Evolutionary conservation across 2,888 invertebrate species (phyloP).

Genomic region (Papilio demoleus): DNA sequence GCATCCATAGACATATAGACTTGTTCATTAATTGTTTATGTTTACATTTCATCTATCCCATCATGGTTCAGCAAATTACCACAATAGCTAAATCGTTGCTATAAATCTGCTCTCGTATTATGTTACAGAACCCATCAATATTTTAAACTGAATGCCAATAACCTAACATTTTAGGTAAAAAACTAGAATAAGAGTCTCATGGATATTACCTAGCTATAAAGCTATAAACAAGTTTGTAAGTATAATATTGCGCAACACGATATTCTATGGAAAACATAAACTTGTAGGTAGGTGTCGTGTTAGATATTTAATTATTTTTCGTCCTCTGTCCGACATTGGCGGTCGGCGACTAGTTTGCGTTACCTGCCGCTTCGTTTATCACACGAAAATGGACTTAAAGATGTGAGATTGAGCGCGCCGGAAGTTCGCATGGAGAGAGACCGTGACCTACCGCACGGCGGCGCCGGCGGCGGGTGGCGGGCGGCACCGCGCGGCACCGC

Average conservation of each 20-base stretch:
- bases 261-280: slow-evolving; percentile 26
- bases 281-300: slow-evolving; percentile 21
- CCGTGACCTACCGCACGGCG: slow-evolving; percentile 57
- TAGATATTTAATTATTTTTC: slow-evolving; percentile 38
- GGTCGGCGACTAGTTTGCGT: slow-evolving; percentile 23
- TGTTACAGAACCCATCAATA: no score
- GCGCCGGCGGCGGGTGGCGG: slow-evolving; percentile 41
- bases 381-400: slow-evolving; percentile 36
- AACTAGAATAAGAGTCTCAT: neutral
- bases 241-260: neutral
- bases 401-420: slow-evolving; percentile 35
- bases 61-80: no score
- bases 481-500: slow-evolving; percentile 36
- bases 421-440: slow-evolving; percentile 46
- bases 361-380: slow-evolving; percentile 20
- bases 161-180: neutral
- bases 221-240: neutral
- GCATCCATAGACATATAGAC: no score
- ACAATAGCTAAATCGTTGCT: no score
- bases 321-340: slow-evolving; percentile 40
- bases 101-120: no score
- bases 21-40: no score
- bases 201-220: neutral
- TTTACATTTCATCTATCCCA: no score
- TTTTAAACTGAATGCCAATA: no score